A percentile compares a stretch with the other conserved stretches of the same genome.
phyloP scores from a whole-genome alignment of 2,797 vertebrate genomes.

The Alca torda region DNA sequence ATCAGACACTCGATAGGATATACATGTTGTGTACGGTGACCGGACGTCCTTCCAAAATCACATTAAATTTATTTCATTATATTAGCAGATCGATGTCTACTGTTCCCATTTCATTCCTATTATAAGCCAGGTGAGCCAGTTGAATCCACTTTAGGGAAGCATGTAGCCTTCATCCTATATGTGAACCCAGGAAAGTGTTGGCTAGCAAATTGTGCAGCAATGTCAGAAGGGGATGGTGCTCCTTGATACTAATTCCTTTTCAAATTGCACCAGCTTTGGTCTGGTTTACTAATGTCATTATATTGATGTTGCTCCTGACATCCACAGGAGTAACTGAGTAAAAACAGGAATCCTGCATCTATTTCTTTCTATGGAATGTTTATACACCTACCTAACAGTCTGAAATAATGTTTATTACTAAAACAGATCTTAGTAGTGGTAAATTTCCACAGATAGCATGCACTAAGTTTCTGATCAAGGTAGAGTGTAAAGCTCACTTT shows the following conservation, averaged over 20 bases:
- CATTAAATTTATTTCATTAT: constrained; percentile 40
- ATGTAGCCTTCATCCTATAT: neutral
- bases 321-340: neutral
- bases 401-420: neutral
- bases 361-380: neutral
- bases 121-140: neutral
- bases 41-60: neutral
- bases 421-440: neutral
- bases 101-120: constrained; percentile 12
- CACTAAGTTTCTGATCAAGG: constrained; percentile 8
- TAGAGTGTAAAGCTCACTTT: neutral
- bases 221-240: neutral
- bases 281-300: neutral
- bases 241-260: neutral
- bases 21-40: neutral
- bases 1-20: neutral
- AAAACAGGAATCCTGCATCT: neutral
- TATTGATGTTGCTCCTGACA: neutral
- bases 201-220: neutral
- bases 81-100: constrained; percentile 1
- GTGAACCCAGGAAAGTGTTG: neutral
- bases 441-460: neutral
- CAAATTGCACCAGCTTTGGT: neutral
- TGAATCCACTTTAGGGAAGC: constrained; percentile 8
- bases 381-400: neutral